A percentile compares a stretch with the other conserved stretches of the same genome.
Conservation (phyloP, 2,888 invertebrate species). For the Orthonevra nobilis region DNA sequence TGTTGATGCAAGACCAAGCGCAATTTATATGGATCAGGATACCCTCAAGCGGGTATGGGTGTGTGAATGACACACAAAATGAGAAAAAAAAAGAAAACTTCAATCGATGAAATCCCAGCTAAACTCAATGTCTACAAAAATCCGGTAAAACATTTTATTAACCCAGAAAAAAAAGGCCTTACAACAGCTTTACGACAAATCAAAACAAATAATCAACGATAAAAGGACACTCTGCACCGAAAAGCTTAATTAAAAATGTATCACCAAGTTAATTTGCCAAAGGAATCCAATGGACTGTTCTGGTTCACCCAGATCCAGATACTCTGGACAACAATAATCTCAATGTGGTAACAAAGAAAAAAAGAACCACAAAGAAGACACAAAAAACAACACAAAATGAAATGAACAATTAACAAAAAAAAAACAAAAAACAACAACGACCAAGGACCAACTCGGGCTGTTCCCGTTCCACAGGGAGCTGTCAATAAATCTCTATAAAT, state of each 20-base stretch:
- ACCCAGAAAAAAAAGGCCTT: too few relatives aligned
- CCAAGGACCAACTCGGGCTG: constrained; percentile 17
- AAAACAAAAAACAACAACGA: constrained; percentile 21
- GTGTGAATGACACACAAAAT: too few relatives aligned
- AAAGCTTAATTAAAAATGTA: constrained; percentile 41
- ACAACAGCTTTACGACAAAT: too few relatives aligned
- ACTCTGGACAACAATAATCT: constrained; percentile 32
- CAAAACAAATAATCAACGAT: too few relatives aligned
- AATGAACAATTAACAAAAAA: constrained; percentile 11
- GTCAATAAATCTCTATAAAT: constrained; percentile 70
- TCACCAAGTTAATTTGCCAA: constrained; percentile 52
- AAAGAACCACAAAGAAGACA: neutral
- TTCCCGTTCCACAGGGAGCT: constrained; percentile 37
- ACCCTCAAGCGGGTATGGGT: too few relatives aligned
- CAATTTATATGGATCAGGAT: too few relatives aligned
- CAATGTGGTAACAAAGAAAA: constrained; percentile 16
- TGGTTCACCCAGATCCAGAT: constrained; percentile 25
- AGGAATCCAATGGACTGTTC: constrained; percentile 31
- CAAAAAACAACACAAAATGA: neutral
- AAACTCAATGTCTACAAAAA: too few relatives aligned
- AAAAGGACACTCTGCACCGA: too few relatives aligned
- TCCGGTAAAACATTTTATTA: too few relatives aligned
- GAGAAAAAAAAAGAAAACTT: too few relatives aligned
- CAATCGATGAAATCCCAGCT: too few relatives aligned
- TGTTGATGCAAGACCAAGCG: too few relatives aligned